phyloP scores from a whole-genome alignment of 2,888 invertebrate genomes.

The Andrena chrysosceles region DNA sequence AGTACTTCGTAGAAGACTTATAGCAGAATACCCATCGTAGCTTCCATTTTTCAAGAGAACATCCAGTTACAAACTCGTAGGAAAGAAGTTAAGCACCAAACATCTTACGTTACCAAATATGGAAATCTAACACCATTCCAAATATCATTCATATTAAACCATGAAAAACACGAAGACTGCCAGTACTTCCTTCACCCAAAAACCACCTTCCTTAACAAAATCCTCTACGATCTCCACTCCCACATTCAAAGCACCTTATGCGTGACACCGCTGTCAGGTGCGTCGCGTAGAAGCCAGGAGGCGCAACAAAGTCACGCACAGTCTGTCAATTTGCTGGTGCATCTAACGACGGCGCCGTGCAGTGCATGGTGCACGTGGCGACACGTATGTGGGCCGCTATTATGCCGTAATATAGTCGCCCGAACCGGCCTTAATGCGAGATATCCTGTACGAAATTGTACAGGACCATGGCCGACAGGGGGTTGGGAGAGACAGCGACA shows the following conservation, averaged over 20 bases:
- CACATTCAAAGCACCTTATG: slow-evolving; percentile 41
- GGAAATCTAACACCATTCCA: no score
- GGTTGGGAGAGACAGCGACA: slow-evolving; percentile 25
- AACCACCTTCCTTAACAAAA: no score
- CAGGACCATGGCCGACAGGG: slow-evolving; percentile 63
- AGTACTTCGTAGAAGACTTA: no score
- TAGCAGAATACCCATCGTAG: no score
- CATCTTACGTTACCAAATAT: no score
- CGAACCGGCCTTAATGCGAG: slow-evolving; percentile 75
- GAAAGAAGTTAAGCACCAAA: no score
- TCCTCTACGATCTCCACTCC: no score
- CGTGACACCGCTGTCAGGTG: not conserved
- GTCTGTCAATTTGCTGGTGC: slow-evolving; percentile 62
- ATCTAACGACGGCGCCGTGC: slow-evolving; percentile 29
- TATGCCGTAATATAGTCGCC: slow-evolving; percentile 69
- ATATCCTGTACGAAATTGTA: slow-evolving; percentile 79
- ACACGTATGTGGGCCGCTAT: slow-evolving; percentile 57
- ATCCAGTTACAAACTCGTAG: no score
- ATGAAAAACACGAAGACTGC: no score
- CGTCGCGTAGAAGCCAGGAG: slow-evolving; percentile 10
- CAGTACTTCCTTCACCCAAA: no score
- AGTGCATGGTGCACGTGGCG: slow-evolving; percentile 50
- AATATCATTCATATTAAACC: no score
- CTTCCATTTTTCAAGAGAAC: no score
- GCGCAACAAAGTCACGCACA: slow-evolving; percentile 55